Evolutionary conservation across 2,888 invertebrate species (phyloP).

Genomic region (Conops quadrifasciatus): DNA sequence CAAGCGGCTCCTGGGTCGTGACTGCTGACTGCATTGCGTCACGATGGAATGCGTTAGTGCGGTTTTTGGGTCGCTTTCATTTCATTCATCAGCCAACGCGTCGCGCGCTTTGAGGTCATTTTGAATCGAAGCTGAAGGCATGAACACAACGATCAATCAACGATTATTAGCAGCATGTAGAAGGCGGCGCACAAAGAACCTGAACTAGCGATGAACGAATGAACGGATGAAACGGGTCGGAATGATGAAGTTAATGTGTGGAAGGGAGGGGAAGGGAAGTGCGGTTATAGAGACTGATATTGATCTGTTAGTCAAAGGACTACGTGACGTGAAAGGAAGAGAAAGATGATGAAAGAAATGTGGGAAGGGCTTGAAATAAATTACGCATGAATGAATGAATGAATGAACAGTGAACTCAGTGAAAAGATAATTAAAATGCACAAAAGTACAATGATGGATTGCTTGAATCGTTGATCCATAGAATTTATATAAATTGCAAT

Average conservation of each 20-base stretch:
- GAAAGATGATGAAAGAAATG: too few species aligned
- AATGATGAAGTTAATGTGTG: background rate
- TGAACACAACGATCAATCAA: too few species aligned
- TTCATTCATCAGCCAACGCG: background rate
- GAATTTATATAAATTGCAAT: too few species aligned
- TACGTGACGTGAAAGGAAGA: background rate
- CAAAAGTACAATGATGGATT: too few species aligned
- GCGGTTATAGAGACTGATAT: too few species aligned
- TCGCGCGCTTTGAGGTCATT: background rate
- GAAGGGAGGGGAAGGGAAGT: background rate
- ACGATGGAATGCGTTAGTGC: constrained; percentile 18
- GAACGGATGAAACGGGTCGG: background rate
- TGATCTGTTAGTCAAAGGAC: background rate
- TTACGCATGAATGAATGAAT: constrained; percentile 24
- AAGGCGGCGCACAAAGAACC: too few species aligned
- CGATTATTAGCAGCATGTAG: too few species aligned
- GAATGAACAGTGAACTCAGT: too few species aligned
- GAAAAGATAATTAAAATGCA: too few species aligned
- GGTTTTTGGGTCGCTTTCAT: constrained; percentile 18
- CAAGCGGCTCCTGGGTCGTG: background rate
- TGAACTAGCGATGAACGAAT: constrained; percentile 14
- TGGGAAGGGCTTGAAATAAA: too few species aligned
- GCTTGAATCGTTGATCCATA: too few species aligned
- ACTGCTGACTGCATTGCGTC: background rate
- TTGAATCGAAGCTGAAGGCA: background rate